Base-by-base conservation (phyloP, 2,113 vertebrate species). In the Urocynchramus pylzowi region DNA sequence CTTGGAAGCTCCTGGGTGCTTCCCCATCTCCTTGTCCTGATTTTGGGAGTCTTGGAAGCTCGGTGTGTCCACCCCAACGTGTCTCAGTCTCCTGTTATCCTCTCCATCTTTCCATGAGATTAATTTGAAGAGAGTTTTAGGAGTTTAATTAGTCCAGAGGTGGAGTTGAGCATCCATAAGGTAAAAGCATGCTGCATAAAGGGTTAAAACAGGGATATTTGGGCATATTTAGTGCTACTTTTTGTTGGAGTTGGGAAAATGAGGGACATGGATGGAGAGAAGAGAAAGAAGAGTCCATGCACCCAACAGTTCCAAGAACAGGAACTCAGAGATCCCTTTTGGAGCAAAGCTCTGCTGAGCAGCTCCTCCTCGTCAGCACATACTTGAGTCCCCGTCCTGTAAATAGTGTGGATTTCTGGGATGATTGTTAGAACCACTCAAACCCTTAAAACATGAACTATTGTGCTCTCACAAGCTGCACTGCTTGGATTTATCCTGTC, bases 191-290 rank as follows among this genome's bases (percentile, higher is more conserved):
- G 27, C 22, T 3, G 28, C 35, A 8, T 27, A 39, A 80, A 27
- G 33, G 35, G 24, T 59, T 52, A 50, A 65, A 83, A 19, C 2
- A 1, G 16, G 67, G 53, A 24, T 31, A 5, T 42, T 69, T 28
- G 39, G 45, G 18, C 2, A 4, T 9, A 6, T 44, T 60, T 8
- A 4, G 3, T 20, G 16, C 31, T 8, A 26, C 0, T 8, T 44
- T 71, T 12, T 56, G 54, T 2, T 65, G 59, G 59, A 56, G 81
- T 45, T 9, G 26, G 37, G 33, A 24, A 89, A 77, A 28, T 3
- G 54, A 89, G 30, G 59, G 20, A 37, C 7, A 3, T 0, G 41
- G 47, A 31, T 33, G 50, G n/a, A 19, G 39, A 8, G 28, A 11
- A 53, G 18, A 15, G 49, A 78, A 52, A 60, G 84, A 24, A 61